A percentile compares a stretch with the other conserved stretches of the same genome.
Conservation (phyloP, 2,113 vertebrate species). For the Oncorhynchus clarkii region DNA sequence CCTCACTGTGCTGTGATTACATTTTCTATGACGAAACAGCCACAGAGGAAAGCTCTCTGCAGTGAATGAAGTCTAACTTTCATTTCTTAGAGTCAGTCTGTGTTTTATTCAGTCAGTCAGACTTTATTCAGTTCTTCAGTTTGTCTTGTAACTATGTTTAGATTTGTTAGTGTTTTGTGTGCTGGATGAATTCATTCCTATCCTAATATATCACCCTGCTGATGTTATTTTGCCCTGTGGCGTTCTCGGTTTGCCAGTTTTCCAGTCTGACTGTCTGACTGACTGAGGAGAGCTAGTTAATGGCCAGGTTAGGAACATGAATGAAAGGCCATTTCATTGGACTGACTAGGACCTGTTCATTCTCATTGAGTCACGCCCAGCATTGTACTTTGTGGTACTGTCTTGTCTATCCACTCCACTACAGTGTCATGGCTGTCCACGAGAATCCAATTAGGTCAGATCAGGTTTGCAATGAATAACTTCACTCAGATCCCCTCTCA, state of each 20-base stretch:
- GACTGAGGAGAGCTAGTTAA: not conserved
- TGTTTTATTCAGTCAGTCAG: not conserved
- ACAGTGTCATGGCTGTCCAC: too few species aligned
- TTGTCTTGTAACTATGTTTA: not conserved
- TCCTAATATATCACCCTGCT: conserved; percentile 14
- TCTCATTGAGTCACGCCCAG: not conserved
- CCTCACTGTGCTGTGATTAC: too few species aligned
- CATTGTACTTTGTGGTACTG: not conserved
- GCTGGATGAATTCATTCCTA: conserved; percentile 29
- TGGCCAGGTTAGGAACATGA: not conserved
- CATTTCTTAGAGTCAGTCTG: not conserved
- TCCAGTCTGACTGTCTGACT: not conserved
- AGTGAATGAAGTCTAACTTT: not conserved
- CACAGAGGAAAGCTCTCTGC: not conserved
- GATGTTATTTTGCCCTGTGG: conserved; percentile 23
- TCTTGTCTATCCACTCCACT: too few species aligned
- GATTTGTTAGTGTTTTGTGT: conserved; percentile 8
- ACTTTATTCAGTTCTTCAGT: too few species aligned
- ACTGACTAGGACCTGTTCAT: not conserved
- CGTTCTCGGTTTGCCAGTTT: conserved; percentile 18
- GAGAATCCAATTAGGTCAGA: too few species aligned
- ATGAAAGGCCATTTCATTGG: not conserved
- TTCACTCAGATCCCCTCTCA: too few species aligned
- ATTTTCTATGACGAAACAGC: too few species aligned
- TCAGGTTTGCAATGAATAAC: too few species aligned